Evolutionary conservation across 1,140 invertebrate species (phyloP), one percentile per base, ranked within the genome.

Genomic region (Chlorops oryzae): DNA sequence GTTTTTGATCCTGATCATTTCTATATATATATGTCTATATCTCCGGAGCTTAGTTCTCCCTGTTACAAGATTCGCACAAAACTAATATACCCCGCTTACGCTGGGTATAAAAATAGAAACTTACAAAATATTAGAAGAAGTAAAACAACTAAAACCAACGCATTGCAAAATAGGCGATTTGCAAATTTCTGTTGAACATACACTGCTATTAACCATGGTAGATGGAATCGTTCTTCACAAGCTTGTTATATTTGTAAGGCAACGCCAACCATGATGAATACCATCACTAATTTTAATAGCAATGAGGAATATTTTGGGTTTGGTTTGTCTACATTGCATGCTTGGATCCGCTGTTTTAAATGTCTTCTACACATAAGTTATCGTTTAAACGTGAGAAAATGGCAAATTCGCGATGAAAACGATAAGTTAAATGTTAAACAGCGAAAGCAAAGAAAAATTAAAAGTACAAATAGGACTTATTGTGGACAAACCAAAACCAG

Each of bases 401-500:
- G 27, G 27, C 27, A 32, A n/a, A 32, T 13, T 32, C 27, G 7
- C n/a, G 27, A 32, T 7, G 27, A 32, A 32, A 32, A 32, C 7
- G n/a, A 32, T 32, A 32, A n/a, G 7, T 32, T 32, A 7, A 32
- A 32, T 32, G n/a, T 9, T 7, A 32, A 32, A n/a, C 7, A 32
- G 27, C 51, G 38, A 20, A 48, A 39, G 6, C 43, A 50, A 17
- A 57, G 27, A 7, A 32, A n/a, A 7, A 32, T 32, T 32, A 9
- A 32, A 32, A 32, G n/a, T 7, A 7, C 7, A n/a, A 32, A 32
- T 32, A n/a, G 27, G 27, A 9, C n/a, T 32, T 9, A 9, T 32
- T 7, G 27, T 32, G n/a, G 27, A 32, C n/a, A 32, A 9, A 9
- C 27, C 27, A 32, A 32, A 32, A 32, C 7, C 27, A n/a, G 27